A percentile compares a stretch with the other conserved stretches of the same genome.
These are phyloP conservation scores for Sander lucioperca DNA, from an alignment of 2,113 vertebrate genomes.

Conservation along the genomic window DNA sequence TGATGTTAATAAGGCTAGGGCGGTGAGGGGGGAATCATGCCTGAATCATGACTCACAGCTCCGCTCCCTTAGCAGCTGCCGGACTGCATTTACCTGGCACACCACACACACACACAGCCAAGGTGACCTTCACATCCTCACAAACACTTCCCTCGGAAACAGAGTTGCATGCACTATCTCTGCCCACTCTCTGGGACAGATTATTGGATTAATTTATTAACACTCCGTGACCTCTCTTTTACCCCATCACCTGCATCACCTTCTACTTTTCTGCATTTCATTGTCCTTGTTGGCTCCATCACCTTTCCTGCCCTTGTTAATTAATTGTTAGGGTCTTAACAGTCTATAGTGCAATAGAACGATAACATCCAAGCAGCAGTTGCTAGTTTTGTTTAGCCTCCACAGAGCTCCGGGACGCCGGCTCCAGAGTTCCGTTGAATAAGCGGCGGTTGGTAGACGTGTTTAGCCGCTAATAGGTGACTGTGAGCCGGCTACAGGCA, in stretches of 20 bases:
- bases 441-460: too few species aligned
- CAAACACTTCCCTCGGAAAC: constrained; percentile 25
- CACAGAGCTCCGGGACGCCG: too few species aligned
- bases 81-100: constrained; percentile 44
- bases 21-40: neutral
- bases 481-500: too few species aligned
- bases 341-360: too few species aligned
- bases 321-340: too few species aligned
- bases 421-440: too few species aligned
- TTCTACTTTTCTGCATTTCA: constrained; percentile 2
- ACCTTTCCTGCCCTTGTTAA: neutral
- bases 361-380: too few species aligned
- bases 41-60: constrained; percentile 56
- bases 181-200: constrained; percentile 26
- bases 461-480: too few species aligned
- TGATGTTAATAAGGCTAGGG: constrained; percentile 43
- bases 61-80: constrained; percentile 37
- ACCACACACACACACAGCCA: neutral
- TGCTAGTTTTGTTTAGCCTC: too few species aligned
- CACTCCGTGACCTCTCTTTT: constrained; percentile 41
- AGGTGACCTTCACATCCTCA: constrained; percentile 64
- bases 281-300: constrained; percentile 7
- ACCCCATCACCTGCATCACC: constrained; percentile 2
- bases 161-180: constrained; percentile 7
- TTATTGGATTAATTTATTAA: constrained; percentile 62